Base-by-base conservation (phyloP, 1,140 invertebrate species). In the Monomorium pharaonis region DNA sequence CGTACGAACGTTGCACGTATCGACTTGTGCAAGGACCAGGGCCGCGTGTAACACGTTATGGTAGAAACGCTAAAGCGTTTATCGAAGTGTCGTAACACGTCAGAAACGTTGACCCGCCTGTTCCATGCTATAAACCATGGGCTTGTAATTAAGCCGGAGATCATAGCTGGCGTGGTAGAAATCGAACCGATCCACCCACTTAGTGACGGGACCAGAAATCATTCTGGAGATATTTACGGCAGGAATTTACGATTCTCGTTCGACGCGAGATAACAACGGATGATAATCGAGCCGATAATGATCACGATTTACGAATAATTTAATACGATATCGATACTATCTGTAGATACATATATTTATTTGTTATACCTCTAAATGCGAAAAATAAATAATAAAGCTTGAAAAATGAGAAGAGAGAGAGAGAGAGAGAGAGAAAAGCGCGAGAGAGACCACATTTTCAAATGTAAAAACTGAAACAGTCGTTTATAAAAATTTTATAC, bases 111-210 rank as follows among this genome's bases (percentile, higher is more conserved):
- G 85, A 72, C 77, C 54, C 67, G 58, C 44, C 27, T 67, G 49
- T 81, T 81, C 62, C 84, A 58, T 49, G 47, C 69, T 49, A 86
- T 86, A 88, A 88, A 88, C 67, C 84, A 75, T 69, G 63, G 24
- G 62, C 56, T 81, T 54, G 76, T 65, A 77, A 88, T 78, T 86
- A 86, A 88, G 69, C 67, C 12, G 14, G 24, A 37, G 67, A 78
- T 21, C 56, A 58, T 33, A 51, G 62, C n/a, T 16, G n/a, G 18
- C 44, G 42, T 54, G 60, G 60, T 44, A 76, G 51, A 54, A 75
- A 74, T 65, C 49, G 56, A 72, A 47, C n/a, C 30, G 70, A 81
- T 49, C 10, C n/a, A 44, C 16, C 10, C 30, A 30, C 58, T 33
- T 30, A 21, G 37, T 47, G 54, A 58, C 47, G 16, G 54, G 78